phyloP scores from a whole-genome alignment of 2,888 invertebrate species.

The Drosophila paranaensis region DNA sequence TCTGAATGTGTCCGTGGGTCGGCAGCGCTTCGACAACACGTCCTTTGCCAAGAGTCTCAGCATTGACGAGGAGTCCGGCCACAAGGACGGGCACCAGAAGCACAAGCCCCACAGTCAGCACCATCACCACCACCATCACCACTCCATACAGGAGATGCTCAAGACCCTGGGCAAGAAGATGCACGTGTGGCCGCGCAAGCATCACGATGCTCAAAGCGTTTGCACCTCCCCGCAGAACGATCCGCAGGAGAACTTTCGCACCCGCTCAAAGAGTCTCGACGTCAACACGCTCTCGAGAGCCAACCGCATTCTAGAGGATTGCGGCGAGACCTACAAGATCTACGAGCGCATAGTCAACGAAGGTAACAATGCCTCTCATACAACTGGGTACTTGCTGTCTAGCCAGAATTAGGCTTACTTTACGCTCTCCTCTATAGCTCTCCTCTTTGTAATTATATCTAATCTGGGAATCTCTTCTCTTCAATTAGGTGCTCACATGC shows the following conservation, averaged over 20 bases:
- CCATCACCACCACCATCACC: constrained; percentile 86
- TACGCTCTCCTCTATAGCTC: not conserved
- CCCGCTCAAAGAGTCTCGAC: constrained; percentile 92
- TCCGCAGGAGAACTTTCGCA: constrained; percentile 88
- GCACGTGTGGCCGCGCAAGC: constrained; percentile 90
- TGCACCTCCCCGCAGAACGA: constrained; percentile 85
- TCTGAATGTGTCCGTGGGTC: constrained; percentile 35
- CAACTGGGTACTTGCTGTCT: constrained; percentile 69
- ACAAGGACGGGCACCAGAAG: constrained; percentile 62
- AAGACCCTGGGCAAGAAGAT: constrained; percentile 91
- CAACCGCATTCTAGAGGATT: constrained; percentile 88
- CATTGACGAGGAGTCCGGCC: constrained; percentile 66
- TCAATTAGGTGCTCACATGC: constrained; percentile 89
- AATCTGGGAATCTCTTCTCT: not conserved
- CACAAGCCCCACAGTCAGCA: constrained; percentile 64
- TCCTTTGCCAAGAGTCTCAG: constrained; percentile 83
- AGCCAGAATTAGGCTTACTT: constrained; percentile 9
- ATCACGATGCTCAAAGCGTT: constrained; percentile 85
- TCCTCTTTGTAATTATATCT: not conserved
- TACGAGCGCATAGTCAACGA: constrained; percentile 91
- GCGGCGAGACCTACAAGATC: constrained; percentile 92
- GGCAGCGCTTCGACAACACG: constrained; percentile 83
- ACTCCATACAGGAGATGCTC: constrained; percentile 91
- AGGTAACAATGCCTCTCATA: constrained; percentile 85
- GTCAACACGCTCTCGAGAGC: constrained; percentile 85